Conservation (phyloP, 2,113 vertebrate species). For the Solenodon paradoxus region DNA sequence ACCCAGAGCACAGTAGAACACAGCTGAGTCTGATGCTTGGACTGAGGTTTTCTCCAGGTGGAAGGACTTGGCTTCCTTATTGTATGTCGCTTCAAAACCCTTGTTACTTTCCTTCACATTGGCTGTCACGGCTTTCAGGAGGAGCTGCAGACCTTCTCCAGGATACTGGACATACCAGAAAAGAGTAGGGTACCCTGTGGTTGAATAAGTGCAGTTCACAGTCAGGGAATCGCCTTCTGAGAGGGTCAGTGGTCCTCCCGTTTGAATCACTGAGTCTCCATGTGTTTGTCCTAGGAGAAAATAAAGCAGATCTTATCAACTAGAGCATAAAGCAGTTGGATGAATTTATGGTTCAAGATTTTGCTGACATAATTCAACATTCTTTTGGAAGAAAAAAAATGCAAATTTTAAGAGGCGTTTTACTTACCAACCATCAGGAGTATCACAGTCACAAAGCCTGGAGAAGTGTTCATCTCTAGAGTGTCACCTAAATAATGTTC, state of each 20-base stretch:
- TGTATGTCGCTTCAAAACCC: slow-evolving; percentile 17
- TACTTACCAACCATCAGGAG: slow-evolving; percentile 44
- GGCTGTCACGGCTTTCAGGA: background rate
- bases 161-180: slow-evolving; percentile 48
- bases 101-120: background rate
- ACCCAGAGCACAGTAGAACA: slow-evolving; percentile 53
- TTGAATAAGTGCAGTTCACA: slow-evolving; percentile 17
- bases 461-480: slow-evolving; percentile 17
- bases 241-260: background rate
- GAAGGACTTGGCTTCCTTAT: background rate
- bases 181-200: background rate
- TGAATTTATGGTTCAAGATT: background rate
- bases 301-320: background rate
- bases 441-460: slow-evolving; percentile 1
- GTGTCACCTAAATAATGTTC: background rate
- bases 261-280: slow-evolving; percentile 34
- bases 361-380: background rate
- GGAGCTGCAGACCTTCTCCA: background rate
- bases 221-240: background rate
- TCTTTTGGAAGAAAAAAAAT: too few species aligned
- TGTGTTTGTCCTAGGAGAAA: background rate
- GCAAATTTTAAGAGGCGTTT: background rate
- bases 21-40: background rate
- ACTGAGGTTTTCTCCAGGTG: slow-evolving; percentile 45
- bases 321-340: too few species aligned